Percentiles rank a stretch among this genome's conserved stretches.
Evolutionary conservation across 2,113 vertebrate species (phyloP).

Genomic region (Cheilinus undulatus): DNA sequence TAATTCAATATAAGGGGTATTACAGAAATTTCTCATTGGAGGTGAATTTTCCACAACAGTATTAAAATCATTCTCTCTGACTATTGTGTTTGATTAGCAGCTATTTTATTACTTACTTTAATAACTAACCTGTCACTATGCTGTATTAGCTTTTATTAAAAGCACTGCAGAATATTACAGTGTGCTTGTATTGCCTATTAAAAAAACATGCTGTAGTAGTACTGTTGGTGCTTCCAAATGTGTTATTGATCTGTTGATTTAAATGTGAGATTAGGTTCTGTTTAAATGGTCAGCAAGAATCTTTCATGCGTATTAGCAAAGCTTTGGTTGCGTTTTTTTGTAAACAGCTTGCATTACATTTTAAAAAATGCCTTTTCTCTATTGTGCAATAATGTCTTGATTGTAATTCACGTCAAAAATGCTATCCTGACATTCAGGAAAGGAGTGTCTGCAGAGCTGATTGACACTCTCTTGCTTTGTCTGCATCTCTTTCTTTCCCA

Average conservation of each 20-base stretch:
- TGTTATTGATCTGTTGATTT: constrained; percentile 6
- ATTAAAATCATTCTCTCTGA: constrained; percentile 12
- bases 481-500: constrained; percentile 4
- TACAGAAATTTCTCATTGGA: constrained; percentile 39
- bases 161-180: not conserved
- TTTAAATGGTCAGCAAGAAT: constrained; percentile 1
- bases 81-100: constrained; percentile 22
- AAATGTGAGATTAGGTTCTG: constrained; percentile 6
- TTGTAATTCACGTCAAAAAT: not conserved
- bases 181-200: not conserved
- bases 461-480: constrained; percentile 15
- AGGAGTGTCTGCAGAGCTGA: not conserved
- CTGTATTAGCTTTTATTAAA: constrained; percentile 25
- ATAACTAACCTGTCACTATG: constrained; percentile 28
- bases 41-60: constrained; percentile 20
- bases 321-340: not conserved
- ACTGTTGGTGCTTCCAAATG: not conserved
- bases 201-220: not conserved
- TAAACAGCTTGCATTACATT: not conserved
- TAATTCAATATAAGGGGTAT: constrained; percentile 31
- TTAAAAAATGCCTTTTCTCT: not conserved
- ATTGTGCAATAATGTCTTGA: not conserved
- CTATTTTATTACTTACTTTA: constrained; percentile 33
- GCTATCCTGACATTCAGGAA: not conserved
- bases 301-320: not conserved